Base-by-base conservation (phyloP, 2,888 invertebrate genomes). In the Drosophila falleni region DNA sequence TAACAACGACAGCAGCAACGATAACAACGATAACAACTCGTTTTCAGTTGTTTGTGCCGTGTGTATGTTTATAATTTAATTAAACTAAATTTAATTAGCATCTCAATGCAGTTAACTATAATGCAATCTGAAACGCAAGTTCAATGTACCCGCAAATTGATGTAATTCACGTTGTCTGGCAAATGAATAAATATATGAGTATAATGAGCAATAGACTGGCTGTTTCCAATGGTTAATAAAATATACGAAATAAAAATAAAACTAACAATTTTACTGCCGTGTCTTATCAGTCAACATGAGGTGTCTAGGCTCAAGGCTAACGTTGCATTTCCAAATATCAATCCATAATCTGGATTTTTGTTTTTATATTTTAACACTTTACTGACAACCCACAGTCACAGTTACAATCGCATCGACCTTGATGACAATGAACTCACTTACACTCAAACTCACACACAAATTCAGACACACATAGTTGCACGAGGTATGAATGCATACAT, bases 41-140 rank as follows among this genome's bases (percentile, higher is more conserved):
- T 71, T 79, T 66, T 66, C 70, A 59, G 67, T 70, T 68, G 65
- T 64, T 59, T 71, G 61, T 67, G 65, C 53, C 26, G 50, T 15
- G 58, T 44, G 59, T 41, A 49, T 63, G 70, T 37, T 69, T 64
- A 54, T 79, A 81, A 77, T 82, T 83, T 63, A 87, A 81, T 83
- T 83, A 76, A 86, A 87, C 80, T 86, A 86, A 88, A 87, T 83
- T 81, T 81, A 83, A 80, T 88, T 86, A 78, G 73, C 81, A 86
- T 86, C 75, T 56, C 74, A 85, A 83, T 71, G 71, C 74, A 71
- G 46, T 77, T 78, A 81, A 83, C 77, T 77, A 76, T 75, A 83
- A 70, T 86, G 71, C 80, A 85, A 80, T 73, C 80, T 80, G 83
- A 78, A 65, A 10, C 58, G 5, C 37, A 33, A 55, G 77, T 71